Evolutionary conservation across 2,797 vertebrate species (phyloP).

Genomic region (Naso thynnoides): DNA sequence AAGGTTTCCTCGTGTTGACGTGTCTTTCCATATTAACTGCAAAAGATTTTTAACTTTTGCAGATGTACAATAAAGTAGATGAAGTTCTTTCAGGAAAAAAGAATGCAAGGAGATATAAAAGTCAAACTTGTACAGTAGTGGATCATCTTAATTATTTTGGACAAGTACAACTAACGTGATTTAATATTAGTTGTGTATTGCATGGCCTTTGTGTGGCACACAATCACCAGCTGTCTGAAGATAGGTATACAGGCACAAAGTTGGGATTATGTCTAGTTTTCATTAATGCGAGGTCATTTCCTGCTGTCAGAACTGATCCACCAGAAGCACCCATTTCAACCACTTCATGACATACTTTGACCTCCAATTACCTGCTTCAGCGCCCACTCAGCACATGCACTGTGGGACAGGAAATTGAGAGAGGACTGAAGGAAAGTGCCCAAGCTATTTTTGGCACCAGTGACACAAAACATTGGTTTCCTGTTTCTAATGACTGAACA

Average conservation of each 20-base stretch:
- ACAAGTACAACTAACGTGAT: not conserved
- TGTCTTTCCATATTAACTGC: not conserved
- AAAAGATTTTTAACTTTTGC: too few relatives aligned
- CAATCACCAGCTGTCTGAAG: not conserved
- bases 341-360: constrained; percentile 13
- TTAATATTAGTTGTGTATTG: not conserved
- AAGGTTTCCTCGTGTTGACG: not conserved
- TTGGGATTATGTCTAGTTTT: not conserved
- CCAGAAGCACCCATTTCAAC: constrained; percentile 13
- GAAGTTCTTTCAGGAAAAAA: not conserved
- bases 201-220: not conserved
- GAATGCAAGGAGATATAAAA: not conserved
- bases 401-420: constrained; percentile 50
- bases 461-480: constrained; percentile 5
- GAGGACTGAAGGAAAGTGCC: constrained; percentile 26
- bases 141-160: not conserved
- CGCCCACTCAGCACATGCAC: constrained; percentile 26
- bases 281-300: constrained; percentile 10
- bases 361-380: constrained; percentile 62
- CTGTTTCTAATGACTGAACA: constrained; percentile 8
- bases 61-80: not conserved
- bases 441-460: not conserved
- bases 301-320: constrained; percentile 34
- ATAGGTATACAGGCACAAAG: not conserved
- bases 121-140: not conserved